Percentiles rank a stretch among this genome's conserved stretches.
Evolutionary conservation across 2,797 vertebrate genomes (phyloP).

Genomic region (Ceyx erithaca): DNA sequence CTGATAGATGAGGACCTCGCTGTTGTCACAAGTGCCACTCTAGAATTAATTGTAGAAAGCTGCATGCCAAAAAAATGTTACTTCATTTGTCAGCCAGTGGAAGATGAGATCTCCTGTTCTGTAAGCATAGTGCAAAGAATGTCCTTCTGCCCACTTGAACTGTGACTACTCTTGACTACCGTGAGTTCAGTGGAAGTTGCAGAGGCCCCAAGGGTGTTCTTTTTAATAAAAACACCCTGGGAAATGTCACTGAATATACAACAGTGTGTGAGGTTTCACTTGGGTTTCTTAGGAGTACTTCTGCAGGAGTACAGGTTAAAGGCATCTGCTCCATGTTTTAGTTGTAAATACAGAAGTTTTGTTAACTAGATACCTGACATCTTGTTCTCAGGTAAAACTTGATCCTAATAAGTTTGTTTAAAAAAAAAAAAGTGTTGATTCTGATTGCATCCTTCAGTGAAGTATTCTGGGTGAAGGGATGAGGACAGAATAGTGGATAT

Average conservation of each 20-base stretch:
- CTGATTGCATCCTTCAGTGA: not conserved
- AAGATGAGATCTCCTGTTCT: constrained; percentile 7
- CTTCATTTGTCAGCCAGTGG: not conserved
- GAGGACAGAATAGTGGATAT: not conserved
- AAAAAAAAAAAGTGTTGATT: not conserved
- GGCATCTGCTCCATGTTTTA: not conserved
- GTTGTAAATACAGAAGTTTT: not conserved
- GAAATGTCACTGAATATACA: not conserved
- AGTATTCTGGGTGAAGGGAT: not conserved
- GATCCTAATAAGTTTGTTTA: not conserved
- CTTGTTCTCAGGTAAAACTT: not conserved
- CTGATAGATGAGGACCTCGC: constrained; percentile 38
- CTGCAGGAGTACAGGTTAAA: not conserved
- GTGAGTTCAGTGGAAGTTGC: not conserved
- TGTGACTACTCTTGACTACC: not conserved
- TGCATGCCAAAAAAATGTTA: not conserved
- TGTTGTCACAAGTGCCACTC: constrained; percentile 30
- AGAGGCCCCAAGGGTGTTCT: not conserved
- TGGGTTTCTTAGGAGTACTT: not conserved
- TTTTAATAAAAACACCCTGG: not conserved
- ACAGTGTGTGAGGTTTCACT: not conserved
- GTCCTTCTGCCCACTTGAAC: constrained; percentile 7
- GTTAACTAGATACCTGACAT: not conserved
- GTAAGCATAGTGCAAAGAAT: not conserved
- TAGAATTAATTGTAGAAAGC: constrained; percentile 8